Evolutionary conservation across 2,797 vertebrate genomes (phyloP).

Genomic region (Ibycter americanus): DNA sequence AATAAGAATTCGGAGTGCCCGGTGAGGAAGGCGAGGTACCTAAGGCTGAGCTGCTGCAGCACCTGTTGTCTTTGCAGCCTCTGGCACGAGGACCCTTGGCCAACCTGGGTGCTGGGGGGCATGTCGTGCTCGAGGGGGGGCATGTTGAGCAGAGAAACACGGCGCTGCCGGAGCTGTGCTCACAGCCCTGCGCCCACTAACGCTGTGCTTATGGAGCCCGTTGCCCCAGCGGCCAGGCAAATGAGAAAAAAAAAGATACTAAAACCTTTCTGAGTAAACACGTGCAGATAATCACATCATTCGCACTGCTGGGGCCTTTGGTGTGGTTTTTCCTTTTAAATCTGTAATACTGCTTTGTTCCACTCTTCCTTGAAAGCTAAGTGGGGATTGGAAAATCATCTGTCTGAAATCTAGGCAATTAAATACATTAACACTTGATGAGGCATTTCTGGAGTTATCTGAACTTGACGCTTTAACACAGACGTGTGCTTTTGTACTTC

Average conservation of each 20-base stretch:
- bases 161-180: background rate
- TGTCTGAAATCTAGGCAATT: background rate
- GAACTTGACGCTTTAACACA: background rate
- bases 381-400: background rate
- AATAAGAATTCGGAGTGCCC: rapidly evolving
- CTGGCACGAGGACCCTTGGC: background rate
- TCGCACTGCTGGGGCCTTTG: rapidly evolving
- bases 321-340: background rate
- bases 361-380: background rate
- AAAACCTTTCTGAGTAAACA: background rate
- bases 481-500: rapidly evolving
- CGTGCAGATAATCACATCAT: rapidly evolving
- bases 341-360: background rate
- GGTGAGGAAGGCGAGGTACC: background rate
- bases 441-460: background rate
- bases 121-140: too few species aligned
- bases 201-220: background rate
- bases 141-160: too few species aligned
- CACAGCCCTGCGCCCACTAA: rapidly evolving
- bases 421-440: background rate
- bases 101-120: background rate
- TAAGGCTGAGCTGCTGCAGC: background rate
- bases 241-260: background rate
- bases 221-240: background rate
- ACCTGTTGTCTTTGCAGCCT: background rate